phyloP scores from a whole-genome alignment of 2,113 vertebrate genomes.

The Ardeotis arabs region DNA sequence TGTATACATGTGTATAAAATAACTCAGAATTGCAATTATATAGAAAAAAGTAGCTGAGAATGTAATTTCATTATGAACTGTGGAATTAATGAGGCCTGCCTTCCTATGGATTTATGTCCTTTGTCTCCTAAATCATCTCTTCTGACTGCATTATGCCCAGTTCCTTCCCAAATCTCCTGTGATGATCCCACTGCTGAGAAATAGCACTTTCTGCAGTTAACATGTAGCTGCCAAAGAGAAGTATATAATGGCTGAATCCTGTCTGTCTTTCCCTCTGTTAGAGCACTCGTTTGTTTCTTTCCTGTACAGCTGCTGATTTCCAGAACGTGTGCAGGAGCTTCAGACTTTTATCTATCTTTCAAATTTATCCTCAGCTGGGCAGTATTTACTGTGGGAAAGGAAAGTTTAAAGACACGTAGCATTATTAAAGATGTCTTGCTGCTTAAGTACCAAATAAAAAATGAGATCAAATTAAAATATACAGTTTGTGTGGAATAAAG shows the following conservation, averaged over 20 bases:
- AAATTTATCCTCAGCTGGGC: not conserved
- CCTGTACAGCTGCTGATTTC: not conserved
- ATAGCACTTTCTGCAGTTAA: not conserved
- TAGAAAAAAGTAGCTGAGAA: not conserved
- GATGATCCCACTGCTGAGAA: not conserved
- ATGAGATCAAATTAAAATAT: not conserved
- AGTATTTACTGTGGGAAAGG: not conserved
- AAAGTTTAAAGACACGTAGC: not conserved
- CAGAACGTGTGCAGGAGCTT: not conserved
- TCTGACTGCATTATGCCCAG: not conserved
- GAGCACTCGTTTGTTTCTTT: not conserved
- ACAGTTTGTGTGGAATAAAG: not conserved
- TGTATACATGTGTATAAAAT: not conserved
- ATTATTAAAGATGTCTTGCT: not conserved
- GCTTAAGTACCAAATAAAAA: not conserved
- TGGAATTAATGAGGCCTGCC: not conserved
- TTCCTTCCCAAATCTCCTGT: not conserved
- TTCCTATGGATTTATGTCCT: not conserved
- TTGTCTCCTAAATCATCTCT: not conserved
- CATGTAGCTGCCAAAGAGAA: not conserved
- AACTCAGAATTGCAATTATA: not conserved
- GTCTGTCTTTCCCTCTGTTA: not conserved
- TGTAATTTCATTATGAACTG: rapidly evolving
- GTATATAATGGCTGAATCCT: not conserved
- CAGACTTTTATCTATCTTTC: not conserved